A percentile compares a stretch with the other conserved stretches of the same genome.
Evolutionary conservation across 64 coral and sea anemone species (phyloP).

Genomic region (Montipora efflorescens): DNA sequence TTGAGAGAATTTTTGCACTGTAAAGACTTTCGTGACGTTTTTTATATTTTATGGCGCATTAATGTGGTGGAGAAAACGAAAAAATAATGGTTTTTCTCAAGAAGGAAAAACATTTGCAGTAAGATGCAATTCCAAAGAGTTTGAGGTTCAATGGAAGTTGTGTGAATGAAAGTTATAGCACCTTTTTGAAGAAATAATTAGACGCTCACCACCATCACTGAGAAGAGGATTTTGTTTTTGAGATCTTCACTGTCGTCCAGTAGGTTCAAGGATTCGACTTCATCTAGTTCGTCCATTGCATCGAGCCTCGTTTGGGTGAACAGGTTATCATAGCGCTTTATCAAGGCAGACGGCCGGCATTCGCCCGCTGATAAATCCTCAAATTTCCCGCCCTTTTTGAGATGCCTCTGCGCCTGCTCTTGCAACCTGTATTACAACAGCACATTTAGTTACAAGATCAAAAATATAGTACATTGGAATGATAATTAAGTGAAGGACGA

Average conservation of each 20-base stretch:
- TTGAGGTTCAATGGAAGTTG: background rate
- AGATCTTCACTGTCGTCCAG: constrained; percentile 81
- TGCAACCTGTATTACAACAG: constrained; percentile 46
- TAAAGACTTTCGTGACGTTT: too few species aligned
- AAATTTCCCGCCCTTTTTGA: constrained; percentile 90
- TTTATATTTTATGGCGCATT: too few species aligned
- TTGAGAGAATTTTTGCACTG: too few species aligned
- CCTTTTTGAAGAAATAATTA: background rate
- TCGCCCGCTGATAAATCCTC: constrained; percentile 83
- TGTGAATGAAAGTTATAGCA: background rate
- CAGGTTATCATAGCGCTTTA: constrained; percentile 88
- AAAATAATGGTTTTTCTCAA: too few species aligned
- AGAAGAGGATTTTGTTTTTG: constrained; percentile 91
- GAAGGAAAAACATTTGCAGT: too few species aligned
- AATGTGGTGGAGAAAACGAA: too few species aligned
- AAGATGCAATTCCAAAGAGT: background rate
- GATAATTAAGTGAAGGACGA: too few species aligned
- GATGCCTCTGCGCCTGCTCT: constrained; percentile 87
- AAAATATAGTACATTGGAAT: too few species aligned
- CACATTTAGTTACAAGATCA: too few species aligned
- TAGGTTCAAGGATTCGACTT: constrained; percentile 68
- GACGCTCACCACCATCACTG: constrained; percentile 85
- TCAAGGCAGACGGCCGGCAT: constrained; percentile 70
- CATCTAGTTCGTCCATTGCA: constrained; percentile 83
- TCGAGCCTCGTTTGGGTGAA: constrained; percentile 89